These are phyloP conservation scores for Drosophila antonietae DNA, from an alignment of 2,888 invertebrate species.

Conservation along the genomic window DNA sequence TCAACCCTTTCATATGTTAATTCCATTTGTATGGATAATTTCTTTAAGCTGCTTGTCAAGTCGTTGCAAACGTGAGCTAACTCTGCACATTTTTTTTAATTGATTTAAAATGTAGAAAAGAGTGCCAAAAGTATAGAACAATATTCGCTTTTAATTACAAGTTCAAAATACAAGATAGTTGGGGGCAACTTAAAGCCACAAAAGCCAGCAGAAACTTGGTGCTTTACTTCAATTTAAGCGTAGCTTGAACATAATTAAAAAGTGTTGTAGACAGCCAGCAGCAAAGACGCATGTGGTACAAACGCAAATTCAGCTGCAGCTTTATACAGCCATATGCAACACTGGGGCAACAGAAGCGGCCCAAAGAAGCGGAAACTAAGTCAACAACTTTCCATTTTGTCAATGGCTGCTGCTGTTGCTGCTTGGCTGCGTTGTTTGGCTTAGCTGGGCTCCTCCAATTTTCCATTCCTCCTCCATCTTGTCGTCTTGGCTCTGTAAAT, in stretches of 20 bases:
- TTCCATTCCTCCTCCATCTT: neutral
- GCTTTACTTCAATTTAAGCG: conserved; percentile 22
- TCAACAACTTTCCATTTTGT: conserved; percentile 78
- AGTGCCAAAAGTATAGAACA: neutral
- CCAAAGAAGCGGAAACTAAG: conserved; percentile 66
- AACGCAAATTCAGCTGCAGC: conserved; percentile 4
- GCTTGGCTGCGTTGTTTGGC: conserved; percentile 29
- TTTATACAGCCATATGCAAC: conserved; percentile 17
- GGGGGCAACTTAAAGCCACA: neutral
- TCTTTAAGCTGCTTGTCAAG: neutral
- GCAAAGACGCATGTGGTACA: conserved; percentile 23
- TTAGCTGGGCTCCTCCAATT: conserved; percentile 10
- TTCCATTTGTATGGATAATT: conserved; percentile 26
- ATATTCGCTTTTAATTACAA: neutral
- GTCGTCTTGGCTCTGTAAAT: conserved; percentile 53
- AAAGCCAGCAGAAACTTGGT: neutral
- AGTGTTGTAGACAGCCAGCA: conserved; percentile 33
- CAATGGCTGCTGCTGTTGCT: conserved; percentile 54
- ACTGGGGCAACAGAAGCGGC: conserved; percentile 35
- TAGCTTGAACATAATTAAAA: conserved; percentile 65
- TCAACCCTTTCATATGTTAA: conserved; percentile 18
- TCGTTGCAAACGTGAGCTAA: neutral
- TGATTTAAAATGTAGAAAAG: neutral
- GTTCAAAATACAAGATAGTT: neutral
- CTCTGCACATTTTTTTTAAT: neutral